Conservation (phyloP, 2,113 vertebrate species). For the Octodon degus region DNA sequence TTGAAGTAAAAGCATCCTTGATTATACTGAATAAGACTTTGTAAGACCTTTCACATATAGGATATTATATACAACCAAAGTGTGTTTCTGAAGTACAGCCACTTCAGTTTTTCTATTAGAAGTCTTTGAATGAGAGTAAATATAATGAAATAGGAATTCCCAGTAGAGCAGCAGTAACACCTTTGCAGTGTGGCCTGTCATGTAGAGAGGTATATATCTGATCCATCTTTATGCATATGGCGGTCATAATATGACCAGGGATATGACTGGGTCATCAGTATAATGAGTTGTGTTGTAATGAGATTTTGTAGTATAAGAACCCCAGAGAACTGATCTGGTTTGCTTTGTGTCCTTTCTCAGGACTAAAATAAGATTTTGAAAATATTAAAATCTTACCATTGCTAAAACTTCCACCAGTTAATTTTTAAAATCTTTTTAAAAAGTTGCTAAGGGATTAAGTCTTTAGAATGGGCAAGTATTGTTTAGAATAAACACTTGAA, state of each 20-base stretch:
- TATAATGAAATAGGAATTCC: neutral
- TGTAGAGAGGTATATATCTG: neutral
- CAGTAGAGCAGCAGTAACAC: constrained; percentile 18
- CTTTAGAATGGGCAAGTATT: constrained; percentile 3
- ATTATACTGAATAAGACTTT: constrained; percentile 22
- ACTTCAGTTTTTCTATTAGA: constrained; percentile 54
- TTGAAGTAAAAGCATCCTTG: constrained; percentile 47
- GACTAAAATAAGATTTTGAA: constrained; percentile 63
- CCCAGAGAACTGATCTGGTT: constrained; percentile 26
- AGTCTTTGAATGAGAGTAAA: constrained; percentile 44
- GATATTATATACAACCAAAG: constrained; percentile 15
- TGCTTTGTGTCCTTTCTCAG: constrained; percentile 38
- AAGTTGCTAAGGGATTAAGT: constrained; percentile 22
- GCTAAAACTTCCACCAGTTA: constrained; percentile 45
- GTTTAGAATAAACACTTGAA: constrained; percentile 33
- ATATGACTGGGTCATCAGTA: constrained; percentile 48
- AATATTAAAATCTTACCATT: constrained; percentile 25
- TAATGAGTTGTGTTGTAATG: constrained; percentile 65
- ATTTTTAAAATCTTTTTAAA: constrained; percentile 54
- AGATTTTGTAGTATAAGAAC: constrained; percentile 53
- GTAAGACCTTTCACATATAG: constrained; percentile 53
- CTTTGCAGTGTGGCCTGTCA: constrained; percentile 29
- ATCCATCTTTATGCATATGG: constrained; percentile 43
- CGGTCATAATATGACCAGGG: constrained; percentile 45
- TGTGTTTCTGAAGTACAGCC: constrained; percentile 29